Conservation (phyloP, 1,140 invertebrate species). For the Drosophila kurseongensis region DNA sequence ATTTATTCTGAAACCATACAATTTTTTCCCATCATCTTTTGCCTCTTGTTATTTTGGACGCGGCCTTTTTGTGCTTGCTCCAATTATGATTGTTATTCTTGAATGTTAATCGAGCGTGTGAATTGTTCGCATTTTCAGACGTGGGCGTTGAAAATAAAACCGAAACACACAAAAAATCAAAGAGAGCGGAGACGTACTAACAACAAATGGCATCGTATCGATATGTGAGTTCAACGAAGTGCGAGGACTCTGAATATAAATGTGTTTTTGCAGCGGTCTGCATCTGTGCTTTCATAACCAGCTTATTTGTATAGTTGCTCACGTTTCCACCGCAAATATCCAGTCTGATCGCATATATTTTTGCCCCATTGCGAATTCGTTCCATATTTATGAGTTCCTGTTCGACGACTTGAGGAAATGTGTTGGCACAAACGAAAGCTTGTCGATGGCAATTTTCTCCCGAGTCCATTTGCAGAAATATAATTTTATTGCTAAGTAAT, state of each 20-base stretch:
- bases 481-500: constrained; percentile 1
- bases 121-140: constrained; percentile 52
- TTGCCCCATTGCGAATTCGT: not conserved
- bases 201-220: constrained; percentile 11
- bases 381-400: constrained; percentile 26
- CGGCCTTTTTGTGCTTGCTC: constrained; percentile 22
- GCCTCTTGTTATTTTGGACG: constrained; percentile 11
- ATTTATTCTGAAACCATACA: constrained; percentile 6
- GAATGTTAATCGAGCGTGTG: constrained; percentile 71
- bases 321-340: constrained; percentile 33
- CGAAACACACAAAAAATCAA: constrained; percentile 2
- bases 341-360: constrained; percentile 1
- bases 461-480: constrained; percentile 8
- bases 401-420: constrained; percentile 10
- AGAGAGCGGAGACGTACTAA: not conserved
- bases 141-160: not conserved
- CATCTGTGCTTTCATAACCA: constrained; percentile 36
- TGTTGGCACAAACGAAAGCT: constrained; percentile 24
- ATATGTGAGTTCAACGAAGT: constrained; percentile 27
- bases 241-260: constrained; percentile 34
- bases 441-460: constrained; percentile 12
- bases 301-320: constrained; percentile 45
- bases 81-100: constrained; percentile 46
- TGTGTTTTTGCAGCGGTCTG: constrained; percentile 12
- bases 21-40: constrained; percentile 1